Evolutionary conservation across 2,113 vertebrate genomes (phyloP).

Genomic region (Laticauda laticaudata): DNA sequence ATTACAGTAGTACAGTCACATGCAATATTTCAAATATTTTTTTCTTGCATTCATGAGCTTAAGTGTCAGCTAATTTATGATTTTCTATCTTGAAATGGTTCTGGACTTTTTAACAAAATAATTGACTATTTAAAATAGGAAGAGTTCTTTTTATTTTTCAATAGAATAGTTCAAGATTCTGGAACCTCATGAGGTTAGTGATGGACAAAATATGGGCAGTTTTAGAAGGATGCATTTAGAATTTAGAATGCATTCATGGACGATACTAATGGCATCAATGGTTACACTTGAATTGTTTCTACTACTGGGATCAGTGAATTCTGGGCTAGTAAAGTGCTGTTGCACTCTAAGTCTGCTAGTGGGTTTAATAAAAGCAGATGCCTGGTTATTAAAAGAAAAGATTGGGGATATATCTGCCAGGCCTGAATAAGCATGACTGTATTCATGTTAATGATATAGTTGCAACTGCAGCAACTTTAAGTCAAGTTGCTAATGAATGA

Average conservation of each 20-base stretch:
- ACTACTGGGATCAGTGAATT: not conserved
- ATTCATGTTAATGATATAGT: not conserved
- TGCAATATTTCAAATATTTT: not conserved
- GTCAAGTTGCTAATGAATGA: not conserved
- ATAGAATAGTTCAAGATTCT: not conserved
- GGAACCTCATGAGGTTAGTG: not conserved
- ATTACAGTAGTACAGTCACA: not conserved
- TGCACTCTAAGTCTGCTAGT: not conserved
- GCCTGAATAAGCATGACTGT: not conserved
- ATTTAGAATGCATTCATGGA: not conserved
- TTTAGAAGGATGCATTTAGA: not conserved
- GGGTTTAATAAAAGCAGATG: not conserved
- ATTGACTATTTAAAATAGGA: not conserved
- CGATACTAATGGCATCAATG: not conserved
- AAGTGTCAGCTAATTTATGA: not conserved
- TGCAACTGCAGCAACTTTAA: not conserved
- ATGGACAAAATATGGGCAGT: not conserved
- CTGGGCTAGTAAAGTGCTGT: not conserved
- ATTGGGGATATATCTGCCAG: not conserved
- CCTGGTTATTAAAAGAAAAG: not conserved
- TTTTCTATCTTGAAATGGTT: not conserved
- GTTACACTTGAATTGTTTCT: not conserved
- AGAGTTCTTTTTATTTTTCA: not conserved
- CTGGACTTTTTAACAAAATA: not conserved
- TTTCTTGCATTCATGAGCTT: not conserved